phyloP scores from a whole-genome alignment of 1,140 invertebrate species.

The Coelopa frigida region DNA sequence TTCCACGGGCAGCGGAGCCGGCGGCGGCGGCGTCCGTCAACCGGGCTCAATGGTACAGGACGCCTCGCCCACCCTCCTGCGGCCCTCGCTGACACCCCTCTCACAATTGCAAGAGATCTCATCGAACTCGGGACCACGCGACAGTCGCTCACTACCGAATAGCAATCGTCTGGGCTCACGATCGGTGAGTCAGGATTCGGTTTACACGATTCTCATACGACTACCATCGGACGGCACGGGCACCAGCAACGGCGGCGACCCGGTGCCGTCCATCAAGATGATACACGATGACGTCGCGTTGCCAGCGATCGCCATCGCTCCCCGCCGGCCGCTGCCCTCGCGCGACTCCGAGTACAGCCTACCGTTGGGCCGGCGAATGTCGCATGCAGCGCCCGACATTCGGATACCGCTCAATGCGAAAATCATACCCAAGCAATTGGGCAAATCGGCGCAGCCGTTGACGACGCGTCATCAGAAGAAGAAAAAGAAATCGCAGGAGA shows the following conservation, averaged over 20 bases:
- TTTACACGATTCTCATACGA: constrained; percentile 88
- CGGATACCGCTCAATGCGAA: constrained; percentile 77
- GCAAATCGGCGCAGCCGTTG: constrained; percentile 53
- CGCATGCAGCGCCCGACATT: constrained; percentile 70
- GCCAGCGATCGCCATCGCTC: constrained; percentile 21
- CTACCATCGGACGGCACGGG: constrained; percentile 60
- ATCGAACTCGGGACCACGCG: constrained; percentile 40
- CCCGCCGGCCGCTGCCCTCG: constrained; percentile 30
- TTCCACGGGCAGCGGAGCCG: constrained; percentile 44
- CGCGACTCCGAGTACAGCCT: constrained; percentile 41
- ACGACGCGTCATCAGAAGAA: constrained; percentile 60
- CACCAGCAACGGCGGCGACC: constrained; percentile 33
- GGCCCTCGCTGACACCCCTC: constrained; percentile 32
- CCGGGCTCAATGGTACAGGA: constrained; percentile 42
- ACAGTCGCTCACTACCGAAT: constrained; percentile 49
- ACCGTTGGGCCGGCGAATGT: constrained; percentile 55
- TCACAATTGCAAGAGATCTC: constrained; percentile 40
- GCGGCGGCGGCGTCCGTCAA: constrained; percentile 36
- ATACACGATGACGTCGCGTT: constrained; percentile 60
- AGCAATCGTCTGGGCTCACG: constrained; percentile 43
- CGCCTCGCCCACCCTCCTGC: constrained; percentile 39
- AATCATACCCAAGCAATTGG: constrained; percentile 72
- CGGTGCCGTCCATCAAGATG: constrained; percentile 75
- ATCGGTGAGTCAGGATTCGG: constrained; percentile 63
- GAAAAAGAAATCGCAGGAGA: constrained; percentile 89